Base-by-base conservation (phyloP, 2,888 invertebrate species). In the Drosophila mimica region DNA sequence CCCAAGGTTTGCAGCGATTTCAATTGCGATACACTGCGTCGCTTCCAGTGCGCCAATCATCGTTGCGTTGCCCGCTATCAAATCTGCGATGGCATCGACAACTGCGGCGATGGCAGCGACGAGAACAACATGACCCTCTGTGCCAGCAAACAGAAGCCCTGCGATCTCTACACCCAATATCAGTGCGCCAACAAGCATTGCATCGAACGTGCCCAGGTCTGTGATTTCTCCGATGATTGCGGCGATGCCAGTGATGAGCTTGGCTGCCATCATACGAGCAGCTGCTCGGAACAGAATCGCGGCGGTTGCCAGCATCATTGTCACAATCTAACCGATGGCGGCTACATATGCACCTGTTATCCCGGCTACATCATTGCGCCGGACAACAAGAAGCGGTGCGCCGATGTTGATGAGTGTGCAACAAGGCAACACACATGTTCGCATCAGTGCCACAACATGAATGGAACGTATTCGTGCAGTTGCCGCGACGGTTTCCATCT, bases 291-390 rank as follows among this genome's bases (percentile, higher is more conserved):
- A 68, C 89, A 92, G 53, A 94, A 93, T 62, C 91, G 94, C 92
- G 98, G 99, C 17, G 98, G 98, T 0, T 99, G 99, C 93, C 96
- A 98, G 91, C 98, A 99, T 91, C 96, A 96, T 90, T 99, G 99
- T 91, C 96, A 96, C 73, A 97, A 98, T 92, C 94, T 99, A 34
- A 96, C 96, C 0, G 95, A 95, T 59, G 95, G 95, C 46, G 98
- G 98, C 3, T 98, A 97, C 93, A 97, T 98, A 88, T 99, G 99
- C 93, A 95, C 96, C 43, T 99, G 99, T 93, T 96, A 96, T 93
- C 94, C 96, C 17, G 98, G 98, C 33, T 98, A 96, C 93, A 97
- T 97, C 84, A 96, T 97, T 70, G 95, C 97, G 2, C 94, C 95
- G 48, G 95, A 95, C 5, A 97, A 98, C 92, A 95, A 96, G 74